Evolutionary conservation across 37 sponge, comb jelly and placozoan genomes (phyloP), one percentile per base, ranked within the genome.

Genomic region (Ephydatia muelleri): DNA sequence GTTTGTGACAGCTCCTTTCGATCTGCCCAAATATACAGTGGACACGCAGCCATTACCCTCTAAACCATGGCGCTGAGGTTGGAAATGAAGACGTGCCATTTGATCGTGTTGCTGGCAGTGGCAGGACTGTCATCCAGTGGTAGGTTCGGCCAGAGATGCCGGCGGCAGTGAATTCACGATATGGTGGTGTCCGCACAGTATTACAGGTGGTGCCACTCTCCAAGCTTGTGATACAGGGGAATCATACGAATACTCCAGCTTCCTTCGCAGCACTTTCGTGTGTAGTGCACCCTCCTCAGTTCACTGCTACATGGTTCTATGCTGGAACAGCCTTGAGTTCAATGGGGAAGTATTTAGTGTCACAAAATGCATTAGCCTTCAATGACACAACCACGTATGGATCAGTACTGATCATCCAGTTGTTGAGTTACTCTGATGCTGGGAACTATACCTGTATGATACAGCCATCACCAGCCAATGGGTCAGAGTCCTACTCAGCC

Each of bases 371-470:
- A 57, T 14, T 1, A 16, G 57, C 19, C 1, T 57, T 19, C 57
- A 57, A 57, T 57, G 57, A 57, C 19, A 57, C n/a, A n/a, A n/a
- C 57, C 57, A 57, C 57, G 16, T 57, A 57, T 33, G 57, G 38
- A 48, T 31, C 83, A 25, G 12, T 2, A 40, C 72, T 82, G 43
- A 6, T 70, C 22, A 72, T 82, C 43, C 71, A 72, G 37, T 12
- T 37, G 27, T 33, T 72, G 30, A 40, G 37, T 26, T 82, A 82
- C 83, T 38, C 37, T 70, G 83, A 82, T 47, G 57, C 57, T 72
- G 83, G 83, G 5, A 32, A 26, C 22, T 82, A 82, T 48, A 72
- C 57, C 26, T 82, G 83, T 82, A 32, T 57, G 57, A 14, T 57
- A 57, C 57, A 57, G 19, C 57, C 57, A 57, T 57, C 57, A 4